Evolutionary conservation across 2,797 vertebrate species (phyloP).

Genomic region (Echiichthys vipera): DNA sequence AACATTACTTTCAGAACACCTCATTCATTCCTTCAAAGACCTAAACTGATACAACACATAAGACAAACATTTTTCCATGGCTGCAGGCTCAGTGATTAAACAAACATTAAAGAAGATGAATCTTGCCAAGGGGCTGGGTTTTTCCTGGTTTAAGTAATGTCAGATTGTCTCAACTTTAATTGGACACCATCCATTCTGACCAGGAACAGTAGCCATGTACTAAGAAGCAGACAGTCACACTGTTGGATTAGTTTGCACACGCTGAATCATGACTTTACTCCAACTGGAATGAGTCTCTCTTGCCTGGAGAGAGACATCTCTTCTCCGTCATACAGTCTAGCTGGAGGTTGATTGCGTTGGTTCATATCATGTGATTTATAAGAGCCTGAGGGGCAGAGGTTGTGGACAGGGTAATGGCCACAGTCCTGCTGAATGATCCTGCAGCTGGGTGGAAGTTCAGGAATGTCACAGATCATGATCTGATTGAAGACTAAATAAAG

Average conservation of each 20-base stretch:
- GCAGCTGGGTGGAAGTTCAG: constrained; percentile 7
- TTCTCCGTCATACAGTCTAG: constrained; percentile 1
- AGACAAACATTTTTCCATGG: not conserved
- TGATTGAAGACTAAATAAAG: constrained; percentile 11
- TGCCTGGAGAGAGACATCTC: not conserved
- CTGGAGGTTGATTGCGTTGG: constrained; percentile 14
- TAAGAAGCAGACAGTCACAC: not conserved
- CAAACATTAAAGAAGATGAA: not conserved
- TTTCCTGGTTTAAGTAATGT: not conserved
- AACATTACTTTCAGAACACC: constrained; percentile 7
- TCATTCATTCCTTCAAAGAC: constrained; percentile 3
- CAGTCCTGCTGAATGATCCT: constrained; percentile 33
- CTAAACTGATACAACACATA: not conserved
- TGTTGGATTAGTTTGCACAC: not conserved
- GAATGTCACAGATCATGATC: constrained; percentile 31
- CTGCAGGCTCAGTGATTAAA: constrained; percentile 5
- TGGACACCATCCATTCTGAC: constrained; percentile 10
- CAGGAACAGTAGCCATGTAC: not conserved
- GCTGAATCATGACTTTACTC: not conserved
- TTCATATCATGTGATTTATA: constrained; percentile 25
- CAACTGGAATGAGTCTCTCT: not conserved
- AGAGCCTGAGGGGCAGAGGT: constrained; percentile 23
- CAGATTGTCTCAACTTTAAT: constrained; percentile 24
- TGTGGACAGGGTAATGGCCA: constrained; percentile 13
- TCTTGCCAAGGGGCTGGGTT: not conserved